Base-by-base conservation (phyloP, 2,797 vertebrate genomes). In the Rhynchotus rufescens region DNA sequence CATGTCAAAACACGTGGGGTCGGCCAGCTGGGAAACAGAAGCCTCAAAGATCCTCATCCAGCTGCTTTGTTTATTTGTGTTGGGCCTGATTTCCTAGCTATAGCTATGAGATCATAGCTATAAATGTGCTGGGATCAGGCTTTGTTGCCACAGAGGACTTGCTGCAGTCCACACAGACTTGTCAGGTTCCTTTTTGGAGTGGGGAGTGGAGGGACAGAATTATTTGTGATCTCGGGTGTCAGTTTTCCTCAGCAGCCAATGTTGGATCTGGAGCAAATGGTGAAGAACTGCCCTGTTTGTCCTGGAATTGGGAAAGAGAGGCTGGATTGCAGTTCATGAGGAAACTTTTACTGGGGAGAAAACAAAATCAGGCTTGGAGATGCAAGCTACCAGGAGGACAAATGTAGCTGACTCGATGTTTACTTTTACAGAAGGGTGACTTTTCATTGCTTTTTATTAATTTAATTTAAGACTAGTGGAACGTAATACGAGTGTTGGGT, bases 1-100 rank as follows among this genome's bases (percentile, higher is more conserved):
- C 9, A 25, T 89, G 81, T 66, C 82, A 89, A 26, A 85, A 57
- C 90, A 56, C 76, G 2, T 1, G 64, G 84, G 12, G 72, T 76
- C 62, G 74, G 89, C 89, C 92, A 91, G 84, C 92, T 89, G 94
- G 92, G 40, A 61, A 88, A 10, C 44, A 26, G 79, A 64, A 83
- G 25, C 65, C 16, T 49, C 30, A 8, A 2, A 92, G 75, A 57
- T 62, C 38, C 64, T 79, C 34, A 4, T 57, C 60, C 65, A 30
- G 32, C n/a, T 57, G 2, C 30, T 68, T 79, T 71, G 67, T 92
- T 81, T 71, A 67, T 92, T 91, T 93, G 94, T 49, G 38, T 71
- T 88, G 76, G 92, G 88, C 36, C 15, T 62, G 72, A 2, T 82
- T 28, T 32, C 68, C 4, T 52, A 45, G 89, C 92, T 86, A 17